A percentile compares a stretch with the other conserved stretches of the same genome.
Conservation (phyloP, 2,113 vertebrate genomes). For the Pseudonaja textilis region DNA sequence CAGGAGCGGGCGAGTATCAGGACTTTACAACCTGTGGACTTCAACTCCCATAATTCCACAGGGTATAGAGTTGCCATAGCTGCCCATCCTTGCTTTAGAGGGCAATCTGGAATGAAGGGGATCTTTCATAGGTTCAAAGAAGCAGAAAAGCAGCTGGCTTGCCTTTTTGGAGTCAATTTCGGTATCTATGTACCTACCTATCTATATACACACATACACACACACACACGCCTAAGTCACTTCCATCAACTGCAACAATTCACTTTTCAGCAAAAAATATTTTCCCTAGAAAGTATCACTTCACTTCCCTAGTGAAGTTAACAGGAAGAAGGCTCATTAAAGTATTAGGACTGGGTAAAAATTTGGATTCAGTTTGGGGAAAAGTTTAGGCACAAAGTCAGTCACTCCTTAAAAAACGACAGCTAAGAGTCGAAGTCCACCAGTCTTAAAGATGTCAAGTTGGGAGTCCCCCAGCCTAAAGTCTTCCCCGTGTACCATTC, state of each 20-base stretch:
- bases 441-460: background rate
- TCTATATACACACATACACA: no score
- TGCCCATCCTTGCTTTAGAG: background rate
- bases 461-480: background rate
- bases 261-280: background rate
- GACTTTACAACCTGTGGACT: background rate
- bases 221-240: background rate
- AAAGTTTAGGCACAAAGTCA: no score
- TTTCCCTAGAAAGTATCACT: background rate
- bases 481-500: fast-evolving
- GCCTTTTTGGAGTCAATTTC: background rate
- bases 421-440: background rate
- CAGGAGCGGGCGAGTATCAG: no score
- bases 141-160: background rate
- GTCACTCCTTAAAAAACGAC: no score
- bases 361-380: background rate
- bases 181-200: background rate
- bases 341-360: background rate
- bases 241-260: background rate
- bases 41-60: background rate
- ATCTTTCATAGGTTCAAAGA: background rate
- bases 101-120: background rate
- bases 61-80: background rate
- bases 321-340: background rate
- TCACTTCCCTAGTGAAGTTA: no score